Base-by-base conservation (phyloP, 2,888 invertebrate genomes). In the Andrena fulva region DNA sequence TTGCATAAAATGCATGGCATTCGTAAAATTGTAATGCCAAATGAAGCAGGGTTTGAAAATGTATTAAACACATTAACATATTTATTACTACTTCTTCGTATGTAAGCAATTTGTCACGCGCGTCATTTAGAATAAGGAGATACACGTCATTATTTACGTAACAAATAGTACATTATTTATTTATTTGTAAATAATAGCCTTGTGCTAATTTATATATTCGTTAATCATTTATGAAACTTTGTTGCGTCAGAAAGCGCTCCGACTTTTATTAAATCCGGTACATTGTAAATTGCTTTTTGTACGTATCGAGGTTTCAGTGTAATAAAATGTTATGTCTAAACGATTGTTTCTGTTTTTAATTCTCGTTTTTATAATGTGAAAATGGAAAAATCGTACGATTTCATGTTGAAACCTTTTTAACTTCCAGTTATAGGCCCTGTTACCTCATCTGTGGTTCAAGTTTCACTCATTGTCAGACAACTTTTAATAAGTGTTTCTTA, bases 101-200 rank as follows among this genome's bases (percentile, higher is more conserved):
- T 54, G 20, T 54, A 54, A 20, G n/a, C 8, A 54, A 24, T 20
- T 54, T 56, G 10, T 24, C 10, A 20, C 24, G 24, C 24, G 54
- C n/a, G 2, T 54, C 24, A 20, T 54, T 20, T 54, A 54, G 20
- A 54, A 54, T 54, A 24, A 54, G 54, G 1, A 20, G 24, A 54
- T 42, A 16, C 31, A 24, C 27, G 7, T 62, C 16, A 50, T 35
- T 63, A 64, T 27, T 60, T 35, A 56, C 24, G 31, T 12, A 52
- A 52, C 20, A 31, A 4, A 31, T 50, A n/a, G 16, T 7, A 33
- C 42, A 29, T 69, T n/a, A 16, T 48, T 16, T n/a, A 50, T 10
- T 24, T 60, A 42, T 33, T 31, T 82, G 76, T 76, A 82, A 81
- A 81, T 81, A 80, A 77, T 68, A 72, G 4, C 16, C 4, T 5